Percentiles rank a stretch among this genome's conserved stretches.
phyloP scores from a whole-genome alignment of 2,113 vertebrate genomes.

The Tylochromis polylepis region DNA sequence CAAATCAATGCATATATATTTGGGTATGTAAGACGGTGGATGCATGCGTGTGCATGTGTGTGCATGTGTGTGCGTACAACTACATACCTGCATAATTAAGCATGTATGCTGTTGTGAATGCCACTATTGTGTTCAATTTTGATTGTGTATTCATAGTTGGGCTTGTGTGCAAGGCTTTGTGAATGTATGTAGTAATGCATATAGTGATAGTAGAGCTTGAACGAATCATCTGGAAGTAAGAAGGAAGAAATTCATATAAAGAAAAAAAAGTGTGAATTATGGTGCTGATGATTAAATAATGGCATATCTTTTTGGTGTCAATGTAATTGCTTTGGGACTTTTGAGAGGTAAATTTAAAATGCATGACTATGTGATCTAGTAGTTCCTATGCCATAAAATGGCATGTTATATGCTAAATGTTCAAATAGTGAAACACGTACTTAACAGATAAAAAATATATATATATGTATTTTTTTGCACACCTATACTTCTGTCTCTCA shows the following conservation, averaged over 20 bases:
- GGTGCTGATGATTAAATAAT: background rate
- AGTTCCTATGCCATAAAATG: background rate
- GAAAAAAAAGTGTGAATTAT: background rate
- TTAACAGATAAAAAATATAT: background rate
- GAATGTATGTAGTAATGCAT: background rate
- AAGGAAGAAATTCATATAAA: background rate
- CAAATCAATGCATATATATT: slow-evolving; percentile 64
- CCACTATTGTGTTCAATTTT: slow-evolving; percentile 1
- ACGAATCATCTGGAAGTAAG: background rate
- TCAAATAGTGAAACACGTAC: background rate
- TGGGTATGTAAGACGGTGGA: slow-evolving; percentile 14
- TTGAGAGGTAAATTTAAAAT: background rate
- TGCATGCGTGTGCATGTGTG: background rate
- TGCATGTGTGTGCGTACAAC: background rate
- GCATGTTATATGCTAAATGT: background rate
- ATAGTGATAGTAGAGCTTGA: background rate
- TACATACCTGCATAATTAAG: slow-evolving; percentile 49
- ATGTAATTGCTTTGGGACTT: background rate
- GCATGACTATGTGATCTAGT: background rate
- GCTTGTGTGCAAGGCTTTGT: background rate
- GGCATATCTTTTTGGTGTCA: background rate
- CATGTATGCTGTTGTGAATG: slow-evolving; percentile 3
- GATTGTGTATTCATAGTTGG: background rate
- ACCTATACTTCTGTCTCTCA: background rate
- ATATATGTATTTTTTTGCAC: background rate